Base-by-base conservation (phyloP, 2,888 invertebrate species). In the Pristionchus mayeri region DNA sequence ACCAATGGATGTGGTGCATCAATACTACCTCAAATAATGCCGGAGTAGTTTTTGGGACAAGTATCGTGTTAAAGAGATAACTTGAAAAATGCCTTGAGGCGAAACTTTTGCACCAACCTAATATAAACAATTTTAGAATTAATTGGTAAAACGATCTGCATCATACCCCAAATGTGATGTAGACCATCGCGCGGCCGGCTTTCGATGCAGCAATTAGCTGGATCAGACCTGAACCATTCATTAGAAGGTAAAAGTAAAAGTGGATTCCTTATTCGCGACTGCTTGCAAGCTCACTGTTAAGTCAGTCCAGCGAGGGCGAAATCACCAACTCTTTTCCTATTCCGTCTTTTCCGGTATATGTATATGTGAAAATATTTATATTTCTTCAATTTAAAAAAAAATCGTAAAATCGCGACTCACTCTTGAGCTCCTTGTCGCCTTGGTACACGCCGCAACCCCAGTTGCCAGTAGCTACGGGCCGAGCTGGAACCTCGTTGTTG, bases 391-490 rank as follows among this genome's bases (percentile, higher is more conserved):
- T n/a, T n/a, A n/a, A n/a, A n/a, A n/a, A n/a, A n/a, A n/a, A n/a
- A n/a, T n/a, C n/a, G n/a, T n/a, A n/a, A n/a, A n/a, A n/a, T 52
- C 18, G 21, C 57, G 7, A 67, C 86, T 71, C n/a, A 90, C 91
- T 85, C 85, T 91, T 91, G 24, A 91, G 57, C 54, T 88, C 84
- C 30, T 85, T 84, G 57, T 91, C 86, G 11, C 91, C 91, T 2
- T 84, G 57, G 82, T 89, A 91, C 16, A 88, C 89, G 16, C 91
- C 91, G 75, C 91, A 91, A n/a, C 98, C 97, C 97, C 97, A 98
- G 94, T 97, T 97, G 11, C 97, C 97, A 0, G 97, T 96, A 0
- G 97, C 97, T 0, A 97, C 95, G 0, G 94, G 93, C 24, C 93
- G 76, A 11, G 57, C n/a, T n/a, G 57, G 57, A 6, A 13, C 44